A percentile compares a stretch with the other conserved stretches of the same genome.
Conservation (phyloP, 2,888 invertebrate species). For the Galerucella pusilla region DNA sequence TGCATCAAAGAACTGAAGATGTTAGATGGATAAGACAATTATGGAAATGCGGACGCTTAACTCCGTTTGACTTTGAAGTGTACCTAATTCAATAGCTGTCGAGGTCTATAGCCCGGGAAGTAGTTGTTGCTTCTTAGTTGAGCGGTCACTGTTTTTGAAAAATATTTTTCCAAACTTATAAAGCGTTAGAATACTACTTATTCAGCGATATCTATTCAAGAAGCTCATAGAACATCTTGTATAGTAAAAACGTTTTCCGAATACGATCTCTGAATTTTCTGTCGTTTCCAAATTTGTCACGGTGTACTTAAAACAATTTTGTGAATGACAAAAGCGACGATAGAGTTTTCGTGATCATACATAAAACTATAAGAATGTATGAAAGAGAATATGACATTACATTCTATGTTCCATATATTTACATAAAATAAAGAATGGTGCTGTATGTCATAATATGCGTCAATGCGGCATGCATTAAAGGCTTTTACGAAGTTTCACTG, state of each 20-base stretch:
- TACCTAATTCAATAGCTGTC: too few relatives aligned
- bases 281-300: conserved; percentile 5
- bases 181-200: too few relatives aligned
- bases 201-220: too few relatives aligned
- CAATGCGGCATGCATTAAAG: conserved; percentile 6
- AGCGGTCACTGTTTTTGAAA: too few relatives aligned
- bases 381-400: background rate
- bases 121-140: too few relatives aligned
- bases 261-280: background rate
- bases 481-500: conserved; percentile 3
- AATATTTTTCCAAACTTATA: too few relatives aligned
- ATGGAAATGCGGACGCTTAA: too few relatives aligned
- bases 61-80: too few relatives aligned
- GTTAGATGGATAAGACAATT: too few relatives aligned
- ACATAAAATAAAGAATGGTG: conserved; percentile 4
- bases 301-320: background rate
- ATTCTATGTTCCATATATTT: conserved; percentile 13
- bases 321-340: conserved; percentile 3
- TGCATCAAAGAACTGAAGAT: too few relatives aligned
- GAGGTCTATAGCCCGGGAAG: too few relatives aligned
- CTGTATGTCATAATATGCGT: background rate
- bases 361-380: conserved; percentile 2
- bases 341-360: conserved; percentile 6
- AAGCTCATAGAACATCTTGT: background rate
- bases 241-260: background rate